A percentile compares a stretch with the other conserved stretches of the same genome.
Conservation (phyloP, 2,113 vertebrate genomes). For the Oplegnathus fasciatus region DNA sequence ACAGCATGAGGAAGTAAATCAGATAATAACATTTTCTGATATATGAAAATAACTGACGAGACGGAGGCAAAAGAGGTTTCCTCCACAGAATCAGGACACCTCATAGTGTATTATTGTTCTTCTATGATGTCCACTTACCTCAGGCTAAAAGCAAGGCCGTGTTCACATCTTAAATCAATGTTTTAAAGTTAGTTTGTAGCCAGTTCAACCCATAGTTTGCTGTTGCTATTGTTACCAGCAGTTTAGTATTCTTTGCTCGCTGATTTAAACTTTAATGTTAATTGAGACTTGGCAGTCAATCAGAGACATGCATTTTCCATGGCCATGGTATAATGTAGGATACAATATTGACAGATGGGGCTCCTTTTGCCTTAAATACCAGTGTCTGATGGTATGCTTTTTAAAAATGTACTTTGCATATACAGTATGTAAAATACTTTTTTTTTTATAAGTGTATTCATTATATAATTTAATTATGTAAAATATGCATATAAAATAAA, state of each 20-base stretch:
- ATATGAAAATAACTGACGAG: too few species aligned
- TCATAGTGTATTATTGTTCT: neutral
- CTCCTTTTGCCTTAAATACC: neutral
- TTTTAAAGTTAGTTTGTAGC: neutral
- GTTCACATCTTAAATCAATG: neutral
- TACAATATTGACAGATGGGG: too few species aligned
- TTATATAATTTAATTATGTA: neutral
- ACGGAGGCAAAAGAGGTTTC: too few species aligned
- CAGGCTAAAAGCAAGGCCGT: neutral
- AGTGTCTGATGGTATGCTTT: neutral
- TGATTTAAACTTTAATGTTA: neutral
- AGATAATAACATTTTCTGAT: neutral
- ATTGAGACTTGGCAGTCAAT: neutral
- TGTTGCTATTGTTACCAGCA: neutral
- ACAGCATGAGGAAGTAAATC: neutral
- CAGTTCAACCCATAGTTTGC: neutral
- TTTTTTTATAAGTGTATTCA: neutral
- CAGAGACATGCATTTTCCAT: neutral
- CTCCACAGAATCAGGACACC: too few species aligned
- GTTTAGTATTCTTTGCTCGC: neutral
- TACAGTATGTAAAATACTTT: too few species aligned
- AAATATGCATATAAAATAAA: too few species aligned
- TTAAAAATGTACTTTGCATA: too few species aligned
- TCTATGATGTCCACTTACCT: neutral
- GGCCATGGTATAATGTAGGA: neutral